A percentile compares a stretch with the other conserved stretches of the same genome.
These are phyloP conservation scores for Zapornia atra DNA, from an alignment of 2,113 vertebrate genomes.

Conservation along the genomic window DNA sequence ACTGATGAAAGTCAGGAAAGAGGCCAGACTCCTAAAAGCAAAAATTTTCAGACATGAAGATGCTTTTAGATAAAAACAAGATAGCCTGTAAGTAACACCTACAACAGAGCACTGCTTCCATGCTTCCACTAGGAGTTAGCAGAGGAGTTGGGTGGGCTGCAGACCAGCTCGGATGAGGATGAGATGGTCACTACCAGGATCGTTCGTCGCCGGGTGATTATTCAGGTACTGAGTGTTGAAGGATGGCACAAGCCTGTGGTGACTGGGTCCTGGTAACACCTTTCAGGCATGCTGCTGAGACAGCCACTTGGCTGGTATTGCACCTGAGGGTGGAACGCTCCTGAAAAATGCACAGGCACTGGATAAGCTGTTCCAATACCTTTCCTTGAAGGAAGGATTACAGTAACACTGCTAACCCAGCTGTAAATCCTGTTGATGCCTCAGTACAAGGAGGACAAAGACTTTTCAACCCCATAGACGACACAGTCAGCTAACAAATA, in stretches of 20 bases:
- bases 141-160: slow-evolving; percentile 89
- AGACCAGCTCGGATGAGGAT: slow-evolving; percentile 92
- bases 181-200: slow-evolving; percentile 94
- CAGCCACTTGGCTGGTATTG: neutral
- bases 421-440: neutral
- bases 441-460: neutral
- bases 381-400: neutral
- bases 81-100: neutral
- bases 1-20: neutral
- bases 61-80: neutral
- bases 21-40: neutral
- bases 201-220: slow-evolving; percentile 92
- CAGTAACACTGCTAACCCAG: neutral
- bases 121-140: slow-evolving; percentile 89
- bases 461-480: neutral
- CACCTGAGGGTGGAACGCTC: neutral
- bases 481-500: neutral
- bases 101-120: slow-evolving; percentile 72
- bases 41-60: neutral
- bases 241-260: slow-evolving; percentile 11
- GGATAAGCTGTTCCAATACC: neutral
- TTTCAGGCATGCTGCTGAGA: neutral
- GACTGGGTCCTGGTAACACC: neutral
- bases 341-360: neutral
- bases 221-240: slow-evolving; percentile 85